These are phyloP conservation scores for Drosophila kanekoi DNA, from an alignment of 2,888 invertebrate genomes.

Conservation along the genomic window DNA sequence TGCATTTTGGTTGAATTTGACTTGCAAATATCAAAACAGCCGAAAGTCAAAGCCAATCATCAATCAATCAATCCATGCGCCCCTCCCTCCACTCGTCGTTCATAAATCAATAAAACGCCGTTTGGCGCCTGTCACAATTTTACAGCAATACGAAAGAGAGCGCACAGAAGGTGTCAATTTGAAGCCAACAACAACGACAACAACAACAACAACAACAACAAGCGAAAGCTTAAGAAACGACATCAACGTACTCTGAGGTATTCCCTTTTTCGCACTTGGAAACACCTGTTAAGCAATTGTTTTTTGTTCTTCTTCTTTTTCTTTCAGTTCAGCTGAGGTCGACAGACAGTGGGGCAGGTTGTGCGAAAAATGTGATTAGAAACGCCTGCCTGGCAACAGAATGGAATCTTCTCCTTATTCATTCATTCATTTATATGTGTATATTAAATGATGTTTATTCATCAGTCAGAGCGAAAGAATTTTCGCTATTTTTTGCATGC, in stretches of 20 bases:
- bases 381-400: constrained; percentile 43
- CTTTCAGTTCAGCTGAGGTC: constrained; percentile 22
- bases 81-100: constrained; percentile 33
- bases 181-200: constrained; percentile 16
- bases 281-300: constrained; percentile 67
- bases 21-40: constrained; percentile 48
- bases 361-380: constrained; percentile 60
- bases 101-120: constrained; percentile 72
- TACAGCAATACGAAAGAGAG: constrained; percentile 23
- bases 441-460: background rate
- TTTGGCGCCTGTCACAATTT: constrained; percentile 68
- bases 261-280: constrained; percentile 71
- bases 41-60: constrained; percentile 72
- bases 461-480: constrained; percentile 13
- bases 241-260: constrained; percentile 65
- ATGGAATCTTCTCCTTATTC: constrained; percentile 9
- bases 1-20: constrained; percentile 28
- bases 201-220: constrained; percentile 13
- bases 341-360: constrained; percentile 73
- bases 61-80: constrained; percentile 61
- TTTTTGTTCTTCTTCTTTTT: background rate
- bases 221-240: constrained; percentile 4
- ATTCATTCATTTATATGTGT: background rate
- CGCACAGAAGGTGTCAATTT: constrained; percentile 55
- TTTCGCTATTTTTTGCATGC: constrained; percentile 10